These are phyloP conservation scores for Chaetodon auriga DNA, from an alignment of 2,113 vertebrate genomes.

Conservation along the genomic window DNA sequence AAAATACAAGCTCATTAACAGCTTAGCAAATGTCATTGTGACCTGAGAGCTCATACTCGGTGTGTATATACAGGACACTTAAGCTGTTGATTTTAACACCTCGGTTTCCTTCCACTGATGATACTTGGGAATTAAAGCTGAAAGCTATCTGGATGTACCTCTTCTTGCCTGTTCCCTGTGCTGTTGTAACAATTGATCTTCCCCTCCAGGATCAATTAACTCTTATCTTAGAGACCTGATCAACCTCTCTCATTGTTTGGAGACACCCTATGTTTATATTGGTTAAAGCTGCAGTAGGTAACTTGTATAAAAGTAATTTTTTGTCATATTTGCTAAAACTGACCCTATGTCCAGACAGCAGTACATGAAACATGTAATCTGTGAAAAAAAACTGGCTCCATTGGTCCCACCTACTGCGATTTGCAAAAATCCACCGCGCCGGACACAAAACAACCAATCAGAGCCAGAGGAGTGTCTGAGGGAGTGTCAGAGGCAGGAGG, in stretches of 20 bases:
- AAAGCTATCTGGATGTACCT: conserved; percentile 15
- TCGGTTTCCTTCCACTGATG: conserved; percentile 13
- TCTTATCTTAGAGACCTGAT: conserved; percentile 35
- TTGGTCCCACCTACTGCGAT: no score
- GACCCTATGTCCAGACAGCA: no score
- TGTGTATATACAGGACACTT: not conserved
- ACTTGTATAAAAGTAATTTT: no score
- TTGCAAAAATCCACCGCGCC: no score
- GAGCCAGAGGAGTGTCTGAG: no score
- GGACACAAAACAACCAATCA: no score
- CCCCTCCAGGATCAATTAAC: conserved; percentile 35
- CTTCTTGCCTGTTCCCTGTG: conserved; percentile 20
- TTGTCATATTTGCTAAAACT: no score
- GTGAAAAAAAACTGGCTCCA: no score
- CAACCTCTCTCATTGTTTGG: conserved; percentile 42
- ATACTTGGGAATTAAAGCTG: conserved; percentile 40
- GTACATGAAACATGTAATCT: no score
- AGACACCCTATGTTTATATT: conserved; percentile 14
- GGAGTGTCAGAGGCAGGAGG: no score
- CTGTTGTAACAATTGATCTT: conserved; percentile 43
- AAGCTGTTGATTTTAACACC: conserved; percentile 18
- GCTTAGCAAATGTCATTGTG: not conserved
- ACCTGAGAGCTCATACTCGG: not conserved
- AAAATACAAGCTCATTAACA: not conserved
- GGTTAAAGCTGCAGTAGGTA: no score